phyloP scores from a whole-genome alignment of 2,113 vertebrate genomes.

The Apus apus region DNA sequence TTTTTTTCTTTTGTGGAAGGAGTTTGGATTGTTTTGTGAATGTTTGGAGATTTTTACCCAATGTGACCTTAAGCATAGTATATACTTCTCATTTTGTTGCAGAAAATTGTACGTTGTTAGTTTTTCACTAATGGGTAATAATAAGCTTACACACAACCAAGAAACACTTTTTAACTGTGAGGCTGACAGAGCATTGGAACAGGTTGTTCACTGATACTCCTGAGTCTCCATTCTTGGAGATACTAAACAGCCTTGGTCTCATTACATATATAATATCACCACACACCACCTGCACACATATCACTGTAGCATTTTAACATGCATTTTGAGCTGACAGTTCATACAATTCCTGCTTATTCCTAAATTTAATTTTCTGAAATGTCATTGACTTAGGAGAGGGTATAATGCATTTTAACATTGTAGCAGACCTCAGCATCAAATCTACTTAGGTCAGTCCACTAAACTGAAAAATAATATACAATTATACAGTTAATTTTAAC shows the following conservation, averaged over 20 bases:
- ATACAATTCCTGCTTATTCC: neutral
- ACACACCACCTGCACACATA: neutral
- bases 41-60: neutral
- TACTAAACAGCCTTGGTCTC: neutral
- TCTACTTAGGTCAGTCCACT: neutral
- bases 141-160: neutral
- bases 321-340: neutral
- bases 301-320: neutral
- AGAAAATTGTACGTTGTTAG: neutral
- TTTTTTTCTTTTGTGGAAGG: neutral
- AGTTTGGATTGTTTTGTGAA: neutral
- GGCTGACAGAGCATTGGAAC: too few species aligned
- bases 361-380: neutral
- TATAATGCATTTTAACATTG: neutral
- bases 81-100: neutral
- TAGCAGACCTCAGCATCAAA: neutral
- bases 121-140: neutral
- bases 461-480: neutral
- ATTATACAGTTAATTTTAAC: neutral
- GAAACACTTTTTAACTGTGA: neutral
- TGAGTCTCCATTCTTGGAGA: neutral
- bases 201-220: neutral
- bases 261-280: neutral
- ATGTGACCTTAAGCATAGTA: neutral
- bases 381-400: neutral